Conservation (phyloP, 2,113 vertebrate genomes). For the Mesoclemmys tuberculata region DNA sequence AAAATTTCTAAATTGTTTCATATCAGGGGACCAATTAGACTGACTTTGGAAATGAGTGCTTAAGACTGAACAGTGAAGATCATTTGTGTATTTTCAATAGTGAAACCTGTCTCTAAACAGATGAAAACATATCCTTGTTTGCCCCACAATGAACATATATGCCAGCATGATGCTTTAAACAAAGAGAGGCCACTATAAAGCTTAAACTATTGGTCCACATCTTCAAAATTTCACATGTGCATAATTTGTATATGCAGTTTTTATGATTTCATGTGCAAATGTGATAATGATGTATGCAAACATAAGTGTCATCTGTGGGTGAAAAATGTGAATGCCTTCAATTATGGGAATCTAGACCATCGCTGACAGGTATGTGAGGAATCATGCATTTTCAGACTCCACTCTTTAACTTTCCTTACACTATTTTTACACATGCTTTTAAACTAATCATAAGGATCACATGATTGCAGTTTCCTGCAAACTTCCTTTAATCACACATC, state of each 20-base stretch:
- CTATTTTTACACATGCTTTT: conserved; percentile 57
- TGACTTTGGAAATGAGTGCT: not conserved
- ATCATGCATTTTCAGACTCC: not conserved
- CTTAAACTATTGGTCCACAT: not conserved
- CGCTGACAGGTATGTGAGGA: not conserved
- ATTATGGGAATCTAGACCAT: not conserved
- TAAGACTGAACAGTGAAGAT: not conserved
- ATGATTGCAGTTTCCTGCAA: conserved; percentile 50
- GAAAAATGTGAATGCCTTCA: not conserved
- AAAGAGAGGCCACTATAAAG: not conserved
- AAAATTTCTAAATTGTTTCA: not conserved
- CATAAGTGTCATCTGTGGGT: not conserved
- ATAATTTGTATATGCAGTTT: not conserved
- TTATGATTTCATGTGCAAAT: not conserved
- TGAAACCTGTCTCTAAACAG: not conserved
- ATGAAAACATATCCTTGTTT: not conserved
- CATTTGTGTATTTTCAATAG: not conserved
- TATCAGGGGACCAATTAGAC: not conserved
- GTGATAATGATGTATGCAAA: not conserved
- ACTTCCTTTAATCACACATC: conserved; percentile 62
- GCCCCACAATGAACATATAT: not conserved
- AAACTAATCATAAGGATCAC: not conserved
- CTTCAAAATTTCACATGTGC: not conserved
- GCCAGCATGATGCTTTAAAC: rapidly evolving
- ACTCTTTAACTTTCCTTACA: not conserved